Conservation (phyloP, 2,113 vertebrate genomes). For the Monopterus albus region DNA sequence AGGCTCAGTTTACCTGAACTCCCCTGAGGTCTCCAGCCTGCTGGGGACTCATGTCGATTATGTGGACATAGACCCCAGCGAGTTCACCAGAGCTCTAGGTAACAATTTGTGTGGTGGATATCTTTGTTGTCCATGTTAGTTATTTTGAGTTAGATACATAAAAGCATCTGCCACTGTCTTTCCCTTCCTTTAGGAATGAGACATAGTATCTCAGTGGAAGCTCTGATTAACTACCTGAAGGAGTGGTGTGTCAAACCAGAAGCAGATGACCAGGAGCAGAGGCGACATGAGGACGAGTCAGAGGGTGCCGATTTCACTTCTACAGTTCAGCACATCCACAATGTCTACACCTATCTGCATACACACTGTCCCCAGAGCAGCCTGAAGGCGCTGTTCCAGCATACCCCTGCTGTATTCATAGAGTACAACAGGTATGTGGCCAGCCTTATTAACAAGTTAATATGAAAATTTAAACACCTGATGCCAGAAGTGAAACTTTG, state of each 20-base stretch:
- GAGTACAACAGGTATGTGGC: conserved; percentile 67
- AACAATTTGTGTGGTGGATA: too few relatives aligned
- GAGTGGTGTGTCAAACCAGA: conserved; percentile 72
- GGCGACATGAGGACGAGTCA: conserved; percentile 16
- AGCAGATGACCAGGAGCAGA: conserved; percentile 35
- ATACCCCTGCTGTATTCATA: conserved; percentile 80
- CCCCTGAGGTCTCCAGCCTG: conserved; percentile 62
- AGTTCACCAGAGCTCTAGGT: conserved; percentile 80
- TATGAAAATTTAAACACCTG: not conserved
- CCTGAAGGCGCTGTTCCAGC: conserved; percentile 80
- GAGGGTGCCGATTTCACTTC: conserved; percentile 73
- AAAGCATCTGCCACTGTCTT: not conserved
- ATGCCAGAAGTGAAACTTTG: not conserved
- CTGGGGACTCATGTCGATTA: conserved; percentile 81
- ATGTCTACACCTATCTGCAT: conserved; percentile 76
- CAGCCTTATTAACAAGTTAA: not conserved
- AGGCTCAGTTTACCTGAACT: conserved; percentile 73
- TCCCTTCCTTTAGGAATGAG: conserved; percentile 73
- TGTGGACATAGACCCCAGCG: conserved; percentile 67
- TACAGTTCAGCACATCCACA: conserved; percentile 76
- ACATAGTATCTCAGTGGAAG: conserved; percentile 67
- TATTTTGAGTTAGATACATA: not conserved
- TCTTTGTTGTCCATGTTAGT: too few relatives aligned
- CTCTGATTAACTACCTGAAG: conserved; percentile 79
- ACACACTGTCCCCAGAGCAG: conserved; percentile 61